Conservation (phyloP, 2,113 vertebrate genomes). For the Gulo gulo region DNA sequence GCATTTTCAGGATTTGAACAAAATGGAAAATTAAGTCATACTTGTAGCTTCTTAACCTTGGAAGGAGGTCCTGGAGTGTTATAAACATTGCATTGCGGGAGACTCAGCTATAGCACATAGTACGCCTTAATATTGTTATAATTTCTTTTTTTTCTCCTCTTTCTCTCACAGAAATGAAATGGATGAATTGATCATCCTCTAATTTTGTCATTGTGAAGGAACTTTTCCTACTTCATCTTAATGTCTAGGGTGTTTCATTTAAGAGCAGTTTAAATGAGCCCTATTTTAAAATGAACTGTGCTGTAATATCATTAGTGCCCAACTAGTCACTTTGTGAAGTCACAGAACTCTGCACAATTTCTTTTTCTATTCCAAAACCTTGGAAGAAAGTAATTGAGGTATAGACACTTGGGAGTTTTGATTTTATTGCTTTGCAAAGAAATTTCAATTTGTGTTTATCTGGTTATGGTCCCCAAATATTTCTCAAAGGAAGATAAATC, state of each 20-base stretch:
- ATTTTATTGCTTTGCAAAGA: constrained; percentile 65
- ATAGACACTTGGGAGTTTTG: not conserved
- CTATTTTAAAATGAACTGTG: constrained; percentile 41
- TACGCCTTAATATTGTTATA: not conserved
- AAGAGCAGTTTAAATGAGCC: constrained; percentile 26
- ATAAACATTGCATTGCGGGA: not conserved
- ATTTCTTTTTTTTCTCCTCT: not conserved
- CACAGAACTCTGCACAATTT: not conserved
- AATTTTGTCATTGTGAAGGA: constrained; percentile 63
- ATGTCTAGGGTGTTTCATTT: constrained; percentile 51
- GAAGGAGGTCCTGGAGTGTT: not conserved
- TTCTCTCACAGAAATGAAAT: constrained; percentile 35
- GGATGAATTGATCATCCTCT: constrained; percentile 38
- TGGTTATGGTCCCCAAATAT: constrained; percentile 57
- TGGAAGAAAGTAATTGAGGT: constrained; percentile 49
- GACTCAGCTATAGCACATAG: not conserved
- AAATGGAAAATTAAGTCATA: constrained; percentile 49
- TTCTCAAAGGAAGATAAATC: constrained; percentile 61
- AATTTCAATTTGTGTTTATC: constrained; percentile 69
- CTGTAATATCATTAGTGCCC: constrained; percentile 20
- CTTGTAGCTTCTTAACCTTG: constrained; percentile 48
- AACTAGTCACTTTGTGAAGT: not conserved
- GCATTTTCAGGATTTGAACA: constrained; percentile 49
- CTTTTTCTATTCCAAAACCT: constrained; percentile 37
- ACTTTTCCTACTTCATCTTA: constrained; percentile 39